These are phyloP conservation scores for Gobiocypris rarus DNA, from an alignment of 2,113 vertebrate species.

Conservation along the genomic window DNA sequence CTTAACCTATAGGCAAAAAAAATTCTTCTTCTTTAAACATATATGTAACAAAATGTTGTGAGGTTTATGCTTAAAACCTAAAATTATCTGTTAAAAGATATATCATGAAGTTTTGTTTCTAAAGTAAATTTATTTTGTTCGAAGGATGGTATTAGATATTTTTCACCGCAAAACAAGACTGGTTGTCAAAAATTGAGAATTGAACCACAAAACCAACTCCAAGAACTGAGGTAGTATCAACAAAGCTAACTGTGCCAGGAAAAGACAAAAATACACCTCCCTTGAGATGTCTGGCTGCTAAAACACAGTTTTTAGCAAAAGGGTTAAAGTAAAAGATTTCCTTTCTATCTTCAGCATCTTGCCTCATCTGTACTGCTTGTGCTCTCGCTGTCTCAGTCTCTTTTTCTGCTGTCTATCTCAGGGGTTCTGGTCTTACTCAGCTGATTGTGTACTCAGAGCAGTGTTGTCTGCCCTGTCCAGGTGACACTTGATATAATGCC, in stretches of 20 bases:
- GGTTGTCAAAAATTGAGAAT: background rate
- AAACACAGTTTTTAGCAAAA: background rate
- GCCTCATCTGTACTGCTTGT: background rate
- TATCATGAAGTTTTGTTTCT: background rate
- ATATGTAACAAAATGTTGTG: background rate
- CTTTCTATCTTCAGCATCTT: background rate
- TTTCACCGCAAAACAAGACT: background rate
- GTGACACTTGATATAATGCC: constrained; percentile 56
- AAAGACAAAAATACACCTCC: background rate
- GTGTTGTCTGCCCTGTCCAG: constrained; percentile 43
- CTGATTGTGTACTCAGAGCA: constrained; percentile 29
- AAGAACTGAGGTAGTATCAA: background rate
- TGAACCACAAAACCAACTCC: background rate
- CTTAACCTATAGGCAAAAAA: background rate
- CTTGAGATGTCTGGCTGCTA: background rate
- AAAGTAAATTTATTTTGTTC: background rate
- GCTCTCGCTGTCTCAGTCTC: background rate
- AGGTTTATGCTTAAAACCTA: too few relatives aligned
- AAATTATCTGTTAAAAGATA: too few relatives aligned
- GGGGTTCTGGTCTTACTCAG: constrained; percentile 57
- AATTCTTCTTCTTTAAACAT: background rate
- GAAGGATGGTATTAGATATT: background rate
- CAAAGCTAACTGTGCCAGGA: background rate
- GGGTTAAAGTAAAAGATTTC: background rate
- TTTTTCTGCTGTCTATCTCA: background rate